Percentiles rank a stretch among this genome's conserved stretches.
Conservation (phyloP, 2,888 invertebrate species). For the Epinotia brunnichana region DNA sequence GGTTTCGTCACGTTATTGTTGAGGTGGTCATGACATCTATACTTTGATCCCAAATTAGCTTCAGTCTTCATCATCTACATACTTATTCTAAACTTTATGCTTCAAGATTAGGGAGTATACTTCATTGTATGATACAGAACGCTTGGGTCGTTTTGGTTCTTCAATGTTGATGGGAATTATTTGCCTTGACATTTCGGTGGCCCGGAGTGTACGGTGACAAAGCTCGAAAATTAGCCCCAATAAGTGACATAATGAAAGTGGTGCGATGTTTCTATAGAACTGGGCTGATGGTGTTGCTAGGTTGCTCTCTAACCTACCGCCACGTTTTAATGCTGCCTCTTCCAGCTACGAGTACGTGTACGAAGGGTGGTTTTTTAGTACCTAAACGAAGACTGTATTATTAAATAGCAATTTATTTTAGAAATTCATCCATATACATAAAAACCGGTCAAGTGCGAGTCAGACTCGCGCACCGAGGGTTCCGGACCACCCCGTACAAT, state of each 20-base stretch:
- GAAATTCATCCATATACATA: too few relatives aligned
- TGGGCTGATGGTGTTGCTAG: conserved; percentile 8
- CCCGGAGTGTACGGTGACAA: conserved; percentile 56
- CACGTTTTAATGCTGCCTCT: too few relatives aligned
- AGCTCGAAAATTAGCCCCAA: conserved; percentile 49
- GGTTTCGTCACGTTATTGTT: conserved; percentile 51
- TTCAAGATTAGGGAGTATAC: not conserved
- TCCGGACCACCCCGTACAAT: too few relatives aligned
- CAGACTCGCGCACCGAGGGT: too few relatives aligned
- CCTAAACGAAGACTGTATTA: too few relatives aligned
- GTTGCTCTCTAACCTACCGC: not conserved
- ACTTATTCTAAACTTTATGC: not conserved
- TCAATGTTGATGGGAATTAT: conserved; percentile 51
- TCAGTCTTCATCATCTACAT: not conserved
- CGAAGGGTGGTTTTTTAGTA: too few relatives aligned
- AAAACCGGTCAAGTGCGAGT: too few relatives aligned
- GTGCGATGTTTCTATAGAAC: conserved; percentile 39
- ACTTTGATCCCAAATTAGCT: not conserved
- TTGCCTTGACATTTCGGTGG: conserved; percentile 63
- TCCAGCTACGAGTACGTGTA: too few relatives aligned
- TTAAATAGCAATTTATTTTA: too few relatives aligned
- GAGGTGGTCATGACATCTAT: conserved; percentile 50
- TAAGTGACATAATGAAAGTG: conserved; percentile 51
- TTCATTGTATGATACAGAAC: not conserved
- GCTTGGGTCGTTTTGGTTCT: not conserved